Evolutionary conservation across 1,140 invertebrate species (phyloP).

Genomic region (Carcinoscorpius rotundicauda): DNA sequence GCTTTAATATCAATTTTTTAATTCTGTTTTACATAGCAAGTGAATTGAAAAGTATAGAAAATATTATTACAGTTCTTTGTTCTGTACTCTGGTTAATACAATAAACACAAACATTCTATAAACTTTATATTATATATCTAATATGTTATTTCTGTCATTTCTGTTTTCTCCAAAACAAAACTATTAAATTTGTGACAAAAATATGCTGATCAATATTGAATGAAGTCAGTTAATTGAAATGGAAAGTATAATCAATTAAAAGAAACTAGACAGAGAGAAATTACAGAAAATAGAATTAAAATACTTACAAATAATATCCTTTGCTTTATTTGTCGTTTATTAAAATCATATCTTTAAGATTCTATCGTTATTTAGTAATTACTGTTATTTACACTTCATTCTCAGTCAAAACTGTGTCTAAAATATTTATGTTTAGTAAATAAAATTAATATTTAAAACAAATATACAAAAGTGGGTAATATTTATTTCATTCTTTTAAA

Average conservation of each 20-base stretch:
- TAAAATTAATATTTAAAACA: not conserved
- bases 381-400: not conserved
- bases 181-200: too few relatives aligned
- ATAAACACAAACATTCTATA: not conserved
- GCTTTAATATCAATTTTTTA: not conserved
- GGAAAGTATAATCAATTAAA: too few relatives aligned
- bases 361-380: not conserved
- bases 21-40: not conserved
- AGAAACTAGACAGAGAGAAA: too few relatives aligned
- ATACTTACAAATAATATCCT: too few relatives aligned
- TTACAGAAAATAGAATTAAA: too few relatives aligned
- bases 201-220: too few relatives aligned
- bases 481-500: not conserved
- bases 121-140: not conserved
- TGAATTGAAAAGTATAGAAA: not conserved
- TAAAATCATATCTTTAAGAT: not conserved
- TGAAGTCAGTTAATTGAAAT: too few relatives aligned
- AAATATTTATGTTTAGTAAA: not conserved
- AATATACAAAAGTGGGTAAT: not conserved
- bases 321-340: too few relatives aligned
- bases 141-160: too few relatives aligned
- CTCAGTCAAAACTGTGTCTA: not conserved
- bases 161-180: too few relatives aligned
- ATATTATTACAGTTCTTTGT: not conserved
- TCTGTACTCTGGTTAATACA: constrained; percentile 1